Conservation (phyloP, 2,888 invertebrate genomes). For the Lasioglossum morio region DNA sequence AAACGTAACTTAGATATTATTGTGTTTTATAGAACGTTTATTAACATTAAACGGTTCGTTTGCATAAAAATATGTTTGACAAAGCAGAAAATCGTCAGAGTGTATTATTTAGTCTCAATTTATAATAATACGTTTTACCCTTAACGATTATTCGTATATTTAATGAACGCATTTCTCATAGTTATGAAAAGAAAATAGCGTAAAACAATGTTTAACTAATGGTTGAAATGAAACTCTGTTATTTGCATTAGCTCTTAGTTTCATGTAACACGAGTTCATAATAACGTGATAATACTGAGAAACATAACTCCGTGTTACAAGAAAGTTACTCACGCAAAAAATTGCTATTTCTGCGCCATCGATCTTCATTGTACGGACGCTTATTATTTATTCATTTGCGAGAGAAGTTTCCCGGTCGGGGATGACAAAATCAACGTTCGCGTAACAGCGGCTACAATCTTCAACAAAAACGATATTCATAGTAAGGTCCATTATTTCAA, state of each 20-base stretch:
- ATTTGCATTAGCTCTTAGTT: not conserved
- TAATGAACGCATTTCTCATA: not conserved
- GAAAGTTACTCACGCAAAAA: not conserved
- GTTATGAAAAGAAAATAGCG: not conserved
- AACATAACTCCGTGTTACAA: not conserved
- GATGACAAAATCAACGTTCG: slow-evolving; percentile 1
- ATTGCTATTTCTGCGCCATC: not conserved
- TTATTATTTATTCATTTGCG: not conserved
- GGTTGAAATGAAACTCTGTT: not conserved
- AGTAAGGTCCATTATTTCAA: not conserved
- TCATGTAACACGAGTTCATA: not conserved
- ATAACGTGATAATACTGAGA: not conserved
- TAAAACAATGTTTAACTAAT: not conserved
- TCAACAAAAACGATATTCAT: not conserved
- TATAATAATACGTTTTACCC: not conserved
- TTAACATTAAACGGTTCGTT: too few relatives aligned
- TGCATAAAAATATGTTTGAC: not conserved
- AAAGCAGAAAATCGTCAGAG: not conserved
- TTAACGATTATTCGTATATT: not conserved
- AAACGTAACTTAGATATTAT: too few relatives aligned
- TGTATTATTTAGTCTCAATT: not conserved
- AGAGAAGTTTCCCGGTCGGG: not conserved
- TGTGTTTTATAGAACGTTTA: too few relatives aligned
- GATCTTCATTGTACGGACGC: not conserved
- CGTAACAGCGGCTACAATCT: not conserved